Evolutionary conservation across 2,888 invertebrate genomes (phyloP), one percentile per base, ranked within the genome.

Genomic region (Callimorpha dominula): DNA sequence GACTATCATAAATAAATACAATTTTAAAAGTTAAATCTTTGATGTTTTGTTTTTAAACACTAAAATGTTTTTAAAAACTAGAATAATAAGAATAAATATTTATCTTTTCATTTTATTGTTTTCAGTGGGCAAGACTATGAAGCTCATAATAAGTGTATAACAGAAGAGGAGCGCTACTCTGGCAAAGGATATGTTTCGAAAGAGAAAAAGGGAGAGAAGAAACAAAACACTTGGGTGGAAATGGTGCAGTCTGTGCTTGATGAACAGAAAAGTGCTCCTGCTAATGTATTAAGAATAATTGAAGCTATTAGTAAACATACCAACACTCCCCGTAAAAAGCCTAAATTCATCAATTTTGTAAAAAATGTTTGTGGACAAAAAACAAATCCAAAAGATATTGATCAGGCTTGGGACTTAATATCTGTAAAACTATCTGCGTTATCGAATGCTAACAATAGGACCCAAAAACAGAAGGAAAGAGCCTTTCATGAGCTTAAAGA

Each of bases 131-230:
- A 97, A 74, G 97, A 97, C 15, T 99, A 98, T 92, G 96, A 96
- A 64, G 93, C 94, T 1, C 99, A 99, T 89, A 97, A 94, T n/a
- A 98, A 98, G 93, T 99, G 99, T 92, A 96, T 99, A 68, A 97
- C 97, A 0, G 97, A 99, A 94, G 97, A 97, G 49, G 97, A 99
- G 91, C 97, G 99, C 83, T 99, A 99, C 89, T 97, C 98, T 11
- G 98, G 97, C 0, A 98, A 98, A 91, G 97, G 97, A 63, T 98
- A 97, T 88, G 96, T 97, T 42, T 96, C 97, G 7, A 97, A 97
- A 87, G 96, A 97, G 72, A 98, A 98, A 88, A 98, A 98, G 92
- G 98, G 98, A 11, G 98, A 98, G 88, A 96, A 96, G 79, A 99
- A 99, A 88, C 99, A 99, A 90, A 97, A 97, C 86, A 96, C 96